Conservation (phyloP, 2,797 vertebrate species). For the Gadopsis bispinosus region DNA sequence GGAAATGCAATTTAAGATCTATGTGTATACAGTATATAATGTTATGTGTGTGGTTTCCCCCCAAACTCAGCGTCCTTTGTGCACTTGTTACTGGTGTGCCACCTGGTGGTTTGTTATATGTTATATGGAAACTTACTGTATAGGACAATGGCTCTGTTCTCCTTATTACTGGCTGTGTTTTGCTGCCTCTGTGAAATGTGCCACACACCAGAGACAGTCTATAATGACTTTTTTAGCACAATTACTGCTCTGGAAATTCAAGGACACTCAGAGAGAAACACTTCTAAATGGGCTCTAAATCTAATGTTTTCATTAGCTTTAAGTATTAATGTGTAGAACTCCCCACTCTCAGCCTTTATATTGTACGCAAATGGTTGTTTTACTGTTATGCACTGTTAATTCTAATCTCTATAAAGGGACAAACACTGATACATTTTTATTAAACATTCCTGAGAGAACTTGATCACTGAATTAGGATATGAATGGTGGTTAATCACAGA, state of each 20-base stretch:
- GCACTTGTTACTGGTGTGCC: constrained; percentile 62
- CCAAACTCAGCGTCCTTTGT: constrained; percentile 1
- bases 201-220: constrained; percentile 23
- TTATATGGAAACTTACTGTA: not conserved
- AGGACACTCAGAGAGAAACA: constrained; percentile 35
- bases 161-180: constrained; percentile 26
- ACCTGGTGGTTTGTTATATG: constrained; percentile 64
- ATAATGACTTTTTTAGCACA: constrained; percentile 36
- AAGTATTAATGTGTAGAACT: constrained; percentile 41
- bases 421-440: constrained; percentile 22
- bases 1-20: not conserved
- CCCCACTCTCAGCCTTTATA: constrained; percentile 35
- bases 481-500: constrained; percentile 7
- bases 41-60: constrained; percentile 11
- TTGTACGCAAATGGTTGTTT: constrained; percentile 52
- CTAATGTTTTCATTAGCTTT: constrained; percentile 60
- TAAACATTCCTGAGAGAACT: constrained; percentile 23
- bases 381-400: constrained; percentile 41
- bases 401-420: constrained; percentile 37
- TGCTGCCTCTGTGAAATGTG: constrained; percentile 28
- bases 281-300: constrained; percentile 42
- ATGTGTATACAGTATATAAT: not conserved
- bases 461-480: not conserved
- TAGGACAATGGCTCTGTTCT: constrained; percentile 26
- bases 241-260: constrained; percentile 37